These are phyloP conservation scores for Rhamphomyia laevipes DNA, from an alignment of 2,888 invertebrate species.

Conservation along the genomic window DNA sequence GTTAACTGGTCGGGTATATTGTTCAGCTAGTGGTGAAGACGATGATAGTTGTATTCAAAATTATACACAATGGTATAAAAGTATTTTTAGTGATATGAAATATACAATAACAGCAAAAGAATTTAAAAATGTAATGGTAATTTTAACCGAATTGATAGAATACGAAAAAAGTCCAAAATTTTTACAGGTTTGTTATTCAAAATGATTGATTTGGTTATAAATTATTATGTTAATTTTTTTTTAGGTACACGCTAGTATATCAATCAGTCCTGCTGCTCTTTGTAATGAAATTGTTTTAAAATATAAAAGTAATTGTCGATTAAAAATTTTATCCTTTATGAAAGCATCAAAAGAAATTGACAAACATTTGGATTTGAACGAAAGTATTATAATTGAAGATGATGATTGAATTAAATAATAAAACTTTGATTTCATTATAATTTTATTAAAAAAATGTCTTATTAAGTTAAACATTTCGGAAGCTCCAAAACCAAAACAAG, in stretches of 20 bases:
- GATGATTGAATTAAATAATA: constrained; percentile 14
- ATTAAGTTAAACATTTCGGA: neutral
- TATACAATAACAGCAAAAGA: constrained; percentile 22
- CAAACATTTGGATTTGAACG: neutral
- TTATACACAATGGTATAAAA: constrained; percentile 27
- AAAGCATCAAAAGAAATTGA: neutral
- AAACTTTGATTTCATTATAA: neutral
- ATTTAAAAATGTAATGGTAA: constrained; percentile 23
- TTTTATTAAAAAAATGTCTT: neutral
- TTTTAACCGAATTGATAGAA: constrained; percentile 23
- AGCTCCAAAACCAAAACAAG: neutral
- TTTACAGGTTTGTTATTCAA: constrained; percentile 22
- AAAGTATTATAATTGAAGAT: constrained; percentile 16
- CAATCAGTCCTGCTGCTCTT: constrained; percentile 26
- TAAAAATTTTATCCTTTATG: constrained; percentile 15
- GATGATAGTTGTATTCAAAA: too few species aligned
- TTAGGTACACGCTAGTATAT: constrained; percentile 28
- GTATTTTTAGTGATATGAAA: constrained; percentile 32
- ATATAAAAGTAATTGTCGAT: constrained; percentile 26
- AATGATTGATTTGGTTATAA: neutral
- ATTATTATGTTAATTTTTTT: neutral
- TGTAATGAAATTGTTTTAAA: constrained; percentile 31
- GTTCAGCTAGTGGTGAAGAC: neutral
- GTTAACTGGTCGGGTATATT: too few species aligned
- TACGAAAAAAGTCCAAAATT: constrained; percentile 27